Conservation (phyloP, 2,888 invertebrate species). For the Zaprionus bogoriensis region DNA sequence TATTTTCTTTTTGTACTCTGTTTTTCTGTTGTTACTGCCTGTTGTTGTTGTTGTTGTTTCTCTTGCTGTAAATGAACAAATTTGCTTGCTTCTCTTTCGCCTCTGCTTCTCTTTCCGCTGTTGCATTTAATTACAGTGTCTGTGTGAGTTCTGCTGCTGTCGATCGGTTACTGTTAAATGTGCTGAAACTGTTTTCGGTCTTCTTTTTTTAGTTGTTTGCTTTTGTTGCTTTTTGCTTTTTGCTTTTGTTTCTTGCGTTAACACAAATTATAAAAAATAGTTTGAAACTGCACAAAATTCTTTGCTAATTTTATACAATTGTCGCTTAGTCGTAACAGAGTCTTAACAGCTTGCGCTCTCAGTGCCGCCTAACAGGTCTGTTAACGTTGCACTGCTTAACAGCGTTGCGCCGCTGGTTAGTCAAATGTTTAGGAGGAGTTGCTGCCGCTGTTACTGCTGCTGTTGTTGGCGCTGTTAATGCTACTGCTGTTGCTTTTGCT, state of each 20-base stretch:
- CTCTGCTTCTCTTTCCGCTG: conserved; percentile 17
- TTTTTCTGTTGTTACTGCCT: conserved; percentile 62
- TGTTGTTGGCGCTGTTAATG: conserved; percentile 31
- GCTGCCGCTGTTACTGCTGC: conserved; percentile 25
- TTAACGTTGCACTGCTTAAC: conserved; percentile 39
- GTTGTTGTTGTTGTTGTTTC: conserved; percentile 40
- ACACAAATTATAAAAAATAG: conserved; percentile 11
- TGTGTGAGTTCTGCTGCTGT: conserved; percentile 33
- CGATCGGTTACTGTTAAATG: too few relatives aligned
- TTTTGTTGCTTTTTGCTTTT: conserved; percentile 21
- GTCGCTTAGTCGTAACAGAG: conserved; percentile 19
- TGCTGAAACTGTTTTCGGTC: conserved; percentile 14
- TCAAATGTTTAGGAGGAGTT: conserved; percentile 42
- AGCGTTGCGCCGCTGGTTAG: conserved; percentile 33
- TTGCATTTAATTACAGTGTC: conserved; percentile 66
- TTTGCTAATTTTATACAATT: conserved; percentile 47
- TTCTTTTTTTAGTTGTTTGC: conserved; percentile 17
- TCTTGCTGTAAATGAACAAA: conserved; percentile 46
- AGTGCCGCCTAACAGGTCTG: conserved; percentile 41
- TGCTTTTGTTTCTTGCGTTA: background rate
- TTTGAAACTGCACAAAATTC: conserved; percentile 47
- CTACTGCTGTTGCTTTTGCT: conserved; percentile 20
- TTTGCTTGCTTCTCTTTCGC: conserved; percentile 15
- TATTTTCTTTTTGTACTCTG: conserved; percentile 72
- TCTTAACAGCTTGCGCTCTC: conserved; percentile 11